Evolutionary conservation across 37 sponge, comb jelly and placozoan genomes (phyloP).

Genomic region (Beroe ovata): DNA sequence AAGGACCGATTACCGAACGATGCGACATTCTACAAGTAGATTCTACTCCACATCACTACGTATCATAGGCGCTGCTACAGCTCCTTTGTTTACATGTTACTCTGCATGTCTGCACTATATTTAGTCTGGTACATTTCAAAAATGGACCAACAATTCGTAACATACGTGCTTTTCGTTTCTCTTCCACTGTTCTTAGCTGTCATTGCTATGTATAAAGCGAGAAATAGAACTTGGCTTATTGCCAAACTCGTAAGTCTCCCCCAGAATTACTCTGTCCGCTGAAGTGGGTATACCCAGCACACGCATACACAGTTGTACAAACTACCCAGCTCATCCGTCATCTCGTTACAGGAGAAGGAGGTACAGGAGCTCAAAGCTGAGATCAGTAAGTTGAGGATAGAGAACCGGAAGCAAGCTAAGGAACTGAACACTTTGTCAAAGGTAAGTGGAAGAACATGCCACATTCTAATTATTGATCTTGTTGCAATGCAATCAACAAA

Average conservation of each 20-base stretch:
- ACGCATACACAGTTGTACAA: too few species aligned
- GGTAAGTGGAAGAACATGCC: too few species aligned
- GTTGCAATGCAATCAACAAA: too few species aligned
- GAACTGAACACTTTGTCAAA: slow-evolving; percentile 46
- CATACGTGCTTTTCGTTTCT: neutral
- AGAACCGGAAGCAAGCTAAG: slow-evolving; percentile 59
- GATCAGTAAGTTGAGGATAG: slow-evolving; percentile 53
- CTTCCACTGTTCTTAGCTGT: neutral
- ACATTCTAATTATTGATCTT: too few species aligned
- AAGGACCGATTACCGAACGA: too few species aligned
- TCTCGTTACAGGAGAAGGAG: slow-evolving; percentile 61
- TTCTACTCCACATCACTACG: too few species aligned
- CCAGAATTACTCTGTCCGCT: too few species aligned
- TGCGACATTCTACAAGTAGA: too few species aligned
- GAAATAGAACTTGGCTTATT: slow-evolving; percentile 58
- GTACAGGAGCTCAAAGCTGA: slow-evolving; percentile 54
- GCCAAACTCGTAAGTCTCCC: slow-evolving; percentile 42
- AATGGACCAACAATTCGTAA: neutral
- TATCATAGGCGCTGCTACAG: too few species aligned
- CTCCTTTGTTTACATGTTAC: neutral
- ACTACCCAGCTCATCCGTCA: too few species aligned
- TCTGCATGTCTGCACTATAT: neutral
- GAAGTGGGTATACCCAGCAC: too few species aligned
- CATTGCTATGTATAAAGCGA: slow-evolving; percentile 13
- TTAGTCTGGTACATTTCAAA: slow-evolving; percentile 1